A percentile compares a stretch with the other conserved stretches of the same genome.
Conservation (phyloP, 2,888 invertebrate species). For the Choristoneura rosaceana region DNA sequence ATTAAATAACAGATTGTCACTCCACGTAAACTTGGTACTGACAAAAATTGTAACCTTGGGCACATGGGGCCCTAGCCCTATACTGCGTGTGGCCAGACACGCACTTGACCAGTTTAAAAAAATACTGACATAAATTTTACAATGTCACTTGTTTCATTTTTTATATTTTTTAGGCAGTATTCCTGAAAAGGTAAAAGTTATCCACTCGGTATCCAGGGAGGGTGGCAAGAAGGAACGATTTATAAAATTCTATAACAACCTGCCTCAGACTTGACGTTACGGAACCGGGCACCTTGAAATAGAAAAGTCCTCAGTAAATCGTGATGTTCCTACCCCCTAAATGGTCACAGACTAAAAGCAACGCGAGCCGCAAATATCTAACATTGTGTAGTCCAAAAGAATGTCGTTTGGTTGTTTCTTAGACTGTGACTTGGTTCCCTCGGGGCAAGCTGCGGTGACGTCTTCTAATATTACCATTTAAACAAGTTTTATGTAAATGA, state of each 20-base stretch:
- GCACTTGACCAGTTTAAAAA: no score
- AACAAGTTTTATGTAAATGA: conserved; percentile 85
- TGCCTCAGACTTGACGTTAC: conserved; percentile 51
- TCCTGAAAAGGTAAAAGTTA: conserved; percentile 16
- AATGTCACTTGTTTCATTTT: not conserved
- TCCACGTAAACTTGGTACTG: no score
- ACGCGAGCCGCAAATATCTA: not conserved
- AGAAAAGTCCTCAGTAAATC: conserved; percentile 58
- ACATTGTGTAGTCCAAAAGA: conserved; percentile 43
- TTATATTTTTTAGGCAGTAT: not conserved
- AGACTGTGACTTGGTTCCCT: conserved; percentile 41
- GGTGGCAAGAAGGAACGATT: conserved; percentile 27
- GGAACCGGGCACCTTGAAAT: conserved; percentile 63
- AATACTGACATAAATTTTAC: no score
- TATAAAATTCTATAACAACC: conserved; percentile 52
- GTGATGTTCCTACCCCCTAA: conserved; percentile 48
- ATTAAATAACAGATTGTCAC: no score
- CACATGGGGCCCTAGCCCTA: no score
- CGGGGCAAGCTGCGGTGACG: conserved; percentile 60
- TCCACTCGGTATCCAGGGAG: conserved; percentile 1
- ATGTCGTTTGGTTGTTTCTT: conserved; percentile 27
- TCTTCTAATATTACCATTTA: conserved; percentile 85
- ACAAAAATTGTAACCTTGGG: no score
- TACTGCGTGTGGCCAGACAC: no score
- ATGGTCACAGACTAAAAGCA: conserved; percentile 49